Evolutionary conservation across 2,113 vertebrate genomes (phyloP), one percentile per base, ranked within the genome.

Genomic region (Leiothrix lutea): DNA sequence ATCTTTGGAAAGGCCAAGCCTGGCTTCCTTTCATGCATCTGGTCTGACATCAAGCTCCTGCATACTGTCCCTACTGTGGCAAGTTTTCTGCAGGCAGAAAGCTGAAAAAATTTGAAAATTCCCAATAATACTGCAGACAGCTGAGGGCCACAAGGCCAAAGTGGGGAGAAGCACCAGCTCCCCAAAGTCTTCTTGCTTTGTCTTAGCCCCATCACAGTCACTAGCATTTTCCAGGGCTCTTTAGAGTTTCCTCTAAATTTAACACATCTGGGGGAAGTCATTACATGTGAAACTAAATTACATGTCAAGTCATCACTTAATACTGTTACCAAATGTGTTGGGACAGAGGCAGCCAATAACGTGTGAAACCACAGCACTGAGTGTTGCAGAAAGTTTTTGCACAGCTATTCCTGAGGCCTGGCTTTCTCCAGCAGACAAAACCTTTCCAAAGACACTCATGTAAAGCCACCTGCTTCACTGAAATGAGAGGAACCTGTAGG

Each of bases 351-450:
- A 95, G 48, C 48, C 35, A 8, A 36, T n/a, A 85, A 97, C 0
- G 66, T 96, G 96, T 54, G 78, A 97, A 98, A 98, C 97, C 98
- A 90, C 97, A 97, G 88, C 16, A 33, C 47, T 64, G 77, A 70
- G 64, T 57, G 33, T 53, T 95, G 86, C 94, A 89, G 90, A 92
- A 84, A 90, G 92, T 87, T 82, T 97, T 97, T 96, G 88, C 87
- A 93, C 70, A 91, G 85, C 48, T 96, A 93, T 97, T 97, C 97
- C 97, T 95, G 90, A 97, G 92, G 91, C 17, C 24, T 93, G 87
- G 81, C 75, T 84, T 80, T 57, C 50, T 86, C 88, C 12, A 2
- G 88, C 26, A 42, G 71, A 87, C 5, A 40, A 94, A 92, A 96
- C 48, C 64, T 80, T 86, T 82, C 67, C 97, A 95, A 93, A 97